Evolutionary conservation across 2,797 vertebrate genomes (phyloP), one percentile per base, ranked within the genome.

Genomic region (Lithobates sylvaticus): DNA sequence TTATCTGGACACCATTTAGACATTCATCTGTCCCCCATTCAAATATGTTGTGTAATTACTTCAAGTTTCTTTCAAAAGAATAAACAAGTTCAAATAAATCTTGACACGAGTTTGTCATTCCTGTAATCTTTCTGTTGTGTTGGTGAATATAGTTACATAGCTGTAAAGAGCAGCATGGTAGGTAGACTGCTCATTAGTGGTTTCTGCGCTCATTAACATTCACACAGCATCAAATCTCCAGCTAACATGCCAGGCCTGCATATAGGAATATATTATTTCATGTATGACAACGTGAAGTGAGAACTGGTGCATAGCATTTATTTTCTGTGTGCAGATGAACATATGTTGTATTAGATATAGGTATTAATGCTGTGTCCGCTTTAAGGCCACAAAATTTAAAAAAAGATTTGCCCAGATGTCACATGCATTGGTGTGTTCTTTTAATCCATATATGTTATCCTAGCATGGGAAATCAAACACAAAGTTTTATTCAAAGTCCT

Each of bases 171-270:
- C 21, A 10, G 70, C 12, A 71, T 29, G 18, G 39, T 21, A 42
- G 76, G 68, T 50, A 79, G 26, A 36, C 58, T 65, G 76, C 84
- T 85, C 58, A 73, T 85, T 85, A 74, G 61, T n/a, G 32, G 29
- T 67, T 44, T 27, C 61, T 64, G 65, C 5, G 23, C 73, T 85
- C 84, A 85, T 85, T 80, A 80, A 74, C 78, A 79, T 85, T 85
- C 76, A 85, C 32, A 36, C 39, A 85, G 71, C 27, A 42, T 80
- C 64, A 34, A 36, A 77, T 85, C 54, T 74, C 58, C 70, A 10
- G 76, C 84, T 26, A 68, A 58, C 84, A 50, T 70, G 72, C 71
- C 71, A 74, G 58, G 58, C 76, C 54, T 67, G 65, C 39, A 32
- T 67, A 72, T 65, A 39, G 58, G 84, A 67, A 68, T 75, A 75